phyloP scores from a whole-genome alignment of 2,888 invertebrate genomes.

The Dryococelus australis region DNA sequence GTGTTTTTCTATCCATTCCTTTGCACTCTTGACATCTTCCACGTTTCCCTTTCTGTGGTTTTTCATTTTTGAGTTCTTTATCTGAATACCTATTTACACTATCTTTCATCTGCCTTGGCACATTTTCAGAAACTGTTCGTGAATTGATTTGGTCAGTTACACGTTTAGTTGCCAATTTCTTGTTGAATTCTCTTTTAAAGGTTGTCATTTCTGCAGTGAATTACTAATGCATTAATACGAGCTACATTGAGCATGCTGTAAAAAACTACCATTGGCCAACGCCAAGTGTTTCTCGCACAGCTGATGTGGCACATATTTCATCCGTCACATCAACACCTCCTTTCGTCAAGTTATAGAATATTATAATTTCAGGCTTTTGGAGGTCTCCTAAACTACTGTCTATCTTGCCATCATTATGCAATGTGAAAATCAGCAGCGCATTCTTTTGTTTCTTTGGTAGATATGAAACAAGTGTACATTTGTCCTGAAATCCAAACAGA shows the following conservation, averaged over 20 bases:
- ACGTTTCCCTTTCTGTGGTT: no score
- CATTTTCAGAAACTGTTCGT: no score
- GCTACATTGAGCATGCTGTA: conserved; percentile 16
- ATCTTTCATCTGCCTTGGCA: no score
- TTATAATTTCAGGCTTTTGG: conserved; percentile 19
- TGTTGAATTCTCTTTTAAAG: no score
- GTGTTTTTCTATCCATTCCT: no score
- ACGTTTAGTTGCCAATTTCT: no score
- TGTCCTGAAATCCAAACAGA: background rate
- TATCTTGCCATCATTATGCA: conserved; percentile 17
- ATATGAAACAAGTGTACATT: conserved; percentile 7
- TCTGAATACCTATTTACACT: no score
- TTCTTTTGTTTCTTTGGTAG: background rate
- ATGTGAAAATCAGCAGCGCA: background rate
- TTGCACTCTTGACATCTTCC: no score
- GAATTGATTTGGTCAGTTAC: no score
- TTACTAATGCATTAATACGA: conserved; percentile 1
- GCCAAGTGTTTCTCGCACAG: background rate
- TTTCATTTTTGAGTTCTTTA: no score
- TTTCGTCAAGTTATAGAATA: conserved; percentile 18
- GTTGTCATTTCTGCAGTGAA: background rate
- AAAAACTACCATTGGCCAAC: background rate
- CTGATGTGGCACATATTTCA: background rate
- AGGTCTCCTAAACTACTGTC: background rate
- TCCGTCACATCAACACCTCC: conserved; percentile 13